Base-by-base conservation (phyloP, 2,113 vertebrate species). In the Coracopsis vasa region DNA sequence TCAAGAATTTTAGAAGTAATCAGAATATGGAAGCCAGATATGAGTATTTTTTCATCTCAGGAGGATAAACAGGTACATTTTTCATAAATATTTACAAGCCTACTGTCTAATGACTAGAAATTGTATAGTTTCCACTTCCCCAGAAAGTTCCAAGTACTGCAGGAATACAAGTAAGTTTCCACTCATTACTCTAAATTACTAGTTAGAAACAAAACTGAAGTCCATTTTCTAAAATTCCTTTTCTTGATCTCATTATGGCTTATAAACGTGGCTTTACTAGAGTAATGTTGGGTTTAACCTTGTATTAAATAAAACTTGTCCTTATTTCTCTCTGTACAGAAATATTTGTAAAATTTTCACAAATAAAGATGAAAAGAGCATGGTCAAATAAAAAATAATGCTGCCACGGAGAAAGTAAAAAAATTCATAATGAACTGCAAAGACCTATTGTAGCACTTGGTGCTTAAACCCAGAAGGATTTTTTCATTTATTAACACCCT, bases 401-500 rank as follows among this genome's bases (percentile, higher is more conserved):
- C 88, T 93, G 83, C 65, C 72, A 21, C 80, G 91, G 80, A 51
- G 93, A 93, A 95, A 94, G 74, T 74, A 14, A 74, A 82, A 82
- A 90, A 80, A 94, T 80, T 58, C 72, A 85, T 94, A 33, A 60
- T 33, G 65, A 80, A 75, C 79, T 92, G 91, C 50, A 83, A 89
- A 84, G 96, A 91, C 90, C 79, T 88, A 90, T 51, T 91, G 92
- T 88, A 69, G 54, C 50, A 88, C 88, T 93, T 13, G 4, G 89
- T 82, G 87, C 94, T 96, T 70, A 95, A 97, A 97, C 87, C 69
- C 91, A 95, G 91, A 90, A 91, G 92, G 84, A 92, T 96, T 96
- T 97, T 97, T 97, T 95, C 92, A 96, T 93, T 96, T 97, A 97
- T 97, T 98, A 98, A 97, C 90, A 97, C 39, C 37, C 91, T 90